Base-by-base conservation (phyloP, 1,140 invertebrate genomes). In the Macrostomum lignano region DNA sequence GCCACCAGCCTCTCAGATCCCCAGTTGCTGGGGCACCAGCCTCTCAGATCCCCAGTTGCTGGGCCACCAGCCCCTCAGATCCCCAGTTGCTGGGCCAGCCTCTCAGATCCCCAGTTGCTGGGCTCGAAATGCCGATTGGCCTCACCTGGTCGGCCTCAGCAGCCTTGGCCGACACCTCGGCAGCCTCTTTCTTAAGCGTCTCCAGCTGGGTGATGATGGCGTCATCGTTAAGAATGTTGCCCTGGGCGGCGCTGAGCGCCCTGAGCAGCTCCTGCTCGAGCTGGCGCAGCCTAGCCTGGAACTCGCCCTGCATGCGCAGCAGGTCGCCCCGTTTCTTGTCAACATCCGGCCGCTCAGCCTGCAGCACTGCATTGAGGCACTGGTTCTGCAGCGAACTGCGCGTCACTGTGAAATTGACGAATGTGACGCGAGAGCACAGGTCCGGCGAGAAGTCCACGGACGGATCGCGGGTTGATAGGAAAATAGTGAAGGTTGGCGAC, bases 401-500 rank as follows among this genome's bases (percentile, higher is more conserved):
- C 0, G 91, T 99, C 5, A 98, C 86, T 0, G 91, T 98, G 57
- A 98, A 98, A 60, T 98, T 98, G 1, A 98, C 86, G 55, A 98
- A 96, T 0, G 88, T 98, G 1, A 98, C 88, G 26, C 88, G 66
- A 1, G 91, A 98, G 48, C 88, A 96, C 43, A 98, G 79, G 52
- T 98, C 88, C 1, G 88, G 84, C 5, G 86, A 77, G 60, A 98
- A 98, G 61, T 98, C 86, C 43, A 67, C 88, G 10, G 86, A 93
- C 20, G 91, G 86, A 63, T 98, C 88, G 45, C 91, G 66, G 3
- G 91, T 98, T 1, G 82, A 86, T 7, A 98, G 58, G 67, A 94
- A 96, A 42, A 98, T 96, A 28, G 91, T 82, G 55, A 98, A 98
- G 2, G 86, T 81, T 0, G 91, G 91, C 10, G 82, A 94, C 39